A percentile compares a stretch with the other conserved stretches of the same genome.
Conservation (phyloP, 2,113 vertebrate genomes). For the Phasianus colchicus region DNA sequence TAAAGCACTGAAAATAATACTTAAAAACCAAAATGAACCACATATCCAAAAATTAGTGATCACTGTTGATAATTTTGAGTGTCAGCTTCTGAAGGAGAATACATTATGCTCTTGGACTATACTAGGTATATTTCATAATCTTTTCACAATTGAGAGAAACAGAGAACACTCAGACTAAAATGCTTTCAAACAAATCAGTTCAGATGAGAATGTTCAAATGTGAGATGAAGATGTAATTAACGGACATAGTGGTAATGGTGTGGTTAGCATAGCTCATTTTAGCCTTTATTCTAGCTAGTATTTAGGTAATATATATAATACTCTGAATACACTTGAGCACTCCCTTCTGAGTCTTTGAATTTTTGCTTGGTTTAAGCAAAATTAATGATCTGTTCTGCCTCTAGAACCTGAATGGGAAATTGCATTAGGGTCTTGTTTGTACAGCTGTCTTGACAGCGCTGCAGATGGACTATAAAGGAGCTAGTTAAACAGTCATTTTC, state of each 20-base stretch:
- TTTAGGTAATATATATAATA: not conserved
- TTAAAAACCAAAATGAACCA: not conserved
- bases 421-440: not conserved
- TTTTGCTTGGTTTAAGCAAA: conserved; percentile 10
- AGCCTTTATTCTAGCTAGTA: not conserved
- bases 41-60: not conserved
- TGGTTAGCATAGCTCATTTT: not conserved
- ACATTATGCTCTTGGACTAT: not conserved
- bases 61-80: not conserved
- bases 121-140: not conserved
- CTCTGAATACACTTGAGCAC: not conserved
- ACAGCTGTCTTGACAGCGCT: not conserved
- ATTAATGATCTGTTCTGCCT: not conserved
- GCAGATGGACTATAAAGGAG: not conserved
- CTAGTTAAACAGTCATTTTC: not conserved
- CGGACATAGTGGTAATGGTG: not conserved
- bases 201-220: not conserved
- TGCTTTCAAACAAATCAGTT: not conserved
- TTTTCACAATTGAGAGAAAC: not conserved
- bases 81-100: not conserved
- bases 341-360: conserved; percentile 3
- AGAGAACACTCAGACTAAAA: not conserved
- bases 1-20: not conserved
- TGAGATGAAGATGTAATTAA: not conserved
- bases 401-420: not conserved